A percentile compares a stretch with the other conserved stretches of the same genome.
Conservation (phyloP, 2,797 vertebrate species). For the Hydrophis major region DNA sequence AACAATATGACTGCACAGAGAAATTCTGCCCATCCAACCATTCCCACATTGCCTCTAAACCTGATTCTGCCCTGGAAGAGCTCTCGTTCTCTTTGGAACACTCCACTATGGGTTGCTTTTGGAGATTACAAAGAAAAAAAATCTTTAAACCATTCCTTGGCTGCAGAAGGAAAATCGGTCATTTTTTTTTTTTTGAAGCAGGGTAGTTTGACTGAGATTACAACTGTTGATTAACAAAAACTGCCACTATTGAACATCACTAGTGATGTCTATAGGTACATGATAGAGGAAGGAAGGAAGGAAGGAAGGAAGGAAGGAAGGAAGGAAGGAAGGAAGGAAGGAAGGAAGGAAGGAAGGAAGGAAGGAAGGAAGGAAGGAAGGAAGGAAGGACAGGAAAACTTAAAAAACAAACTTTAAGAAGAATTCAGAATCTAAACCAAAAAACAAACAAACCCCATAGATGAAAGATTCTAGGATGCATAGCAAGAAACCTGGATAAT, state of each 20-base stretch:
- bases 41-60: not conserved
- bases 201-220: conserved; percentile 23
- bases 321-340: not conserved
- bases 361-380: conserved; percentile 10
- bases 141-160: conserved; percentile 64
- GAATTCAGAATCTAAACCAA: conserved; percentile 34
- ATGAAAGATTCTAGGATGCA: conserved; percentile 43
- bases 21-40: not conserved
- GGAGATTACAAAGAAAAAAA: conserved; percentile 53
- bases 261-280: not conserved
- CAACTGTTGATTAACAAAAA: conserved; percentile 8
- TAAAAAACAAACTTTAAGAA: conserved; percentile 6
- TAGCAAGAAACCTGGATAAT: conserved; percentile 30
- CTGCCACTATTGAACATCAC: not conserved
- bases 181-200: conserved; percentile 35
- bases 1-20: conserved; percentile 33
- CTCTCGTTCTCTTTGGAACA: conserved; percentile 52
- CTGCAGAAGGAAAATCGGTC: conserved; percentile 52
- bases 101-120: conserved; percentile 43
- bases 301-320: conserved; percentile 11
- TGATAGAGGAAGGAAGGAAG: not conserved
- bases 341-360: not conserved
- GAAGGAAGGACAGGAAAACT: not conserved
- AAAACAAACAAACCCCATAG: conserved; percentile 25
- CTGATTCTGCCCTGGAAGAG: conserved; percentile 53